phyloP scores from a whole-genome alignment of 2,888 invertebrate genomes.

The Julus scandinavius region DNA sequence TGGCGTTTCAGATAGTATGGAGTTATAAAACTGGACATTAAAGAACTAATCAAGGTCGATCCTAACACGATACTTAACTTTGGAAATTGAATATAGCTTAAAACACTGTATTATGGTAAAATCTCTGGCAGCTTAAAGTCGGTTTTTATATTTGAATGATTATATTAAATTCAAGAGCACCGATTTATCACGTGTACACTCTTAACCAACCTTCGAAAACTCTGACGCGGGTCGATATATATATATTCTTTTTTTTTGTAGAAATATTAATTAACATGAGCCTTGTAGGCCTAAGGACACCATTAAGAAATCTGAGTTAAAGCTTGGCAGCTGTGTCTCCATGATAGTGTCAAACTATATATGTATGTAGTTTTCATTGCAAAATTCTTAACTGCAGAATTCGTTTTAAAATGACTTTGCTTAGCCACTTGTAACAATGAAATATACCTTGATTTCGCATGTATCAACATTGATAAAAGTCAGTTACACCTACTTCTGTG shows the following conservation, averaged over 20 bases:
- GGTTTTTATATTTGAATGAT: neutral
- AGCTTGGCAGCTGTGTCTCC: neutral
- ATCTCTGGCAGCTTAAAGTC: neutral
- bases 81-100: neutral
- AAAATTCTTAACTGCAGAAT: neutral
- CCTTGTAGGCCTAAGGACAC: neutral
- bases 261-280: neutral
- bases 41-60: neutral
- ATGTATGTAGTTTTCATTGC: neutral
- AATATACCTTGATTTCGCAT: no score
- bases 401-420: neutral
- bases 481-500: no score
- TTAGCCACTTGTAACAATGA: neutral
- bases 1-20: neutral
- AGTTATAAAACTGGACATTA: neutral
- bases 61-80: neutral
- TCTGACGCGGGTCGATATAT: neutral
- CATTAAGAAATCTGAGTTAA: no score
- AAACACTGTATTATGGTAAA: constrained; percentile 20
- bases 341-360: neutral
- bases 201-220: neutral
- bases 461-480: no score
- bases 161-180: constrained; percentile 2
- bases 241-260: neutral
- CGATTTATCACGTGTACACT: neutral